Evolutionary conservation across 1,140 invertebrate genomes (phyloP).

Genomic region (Eriocheir sinensis): DNA sequence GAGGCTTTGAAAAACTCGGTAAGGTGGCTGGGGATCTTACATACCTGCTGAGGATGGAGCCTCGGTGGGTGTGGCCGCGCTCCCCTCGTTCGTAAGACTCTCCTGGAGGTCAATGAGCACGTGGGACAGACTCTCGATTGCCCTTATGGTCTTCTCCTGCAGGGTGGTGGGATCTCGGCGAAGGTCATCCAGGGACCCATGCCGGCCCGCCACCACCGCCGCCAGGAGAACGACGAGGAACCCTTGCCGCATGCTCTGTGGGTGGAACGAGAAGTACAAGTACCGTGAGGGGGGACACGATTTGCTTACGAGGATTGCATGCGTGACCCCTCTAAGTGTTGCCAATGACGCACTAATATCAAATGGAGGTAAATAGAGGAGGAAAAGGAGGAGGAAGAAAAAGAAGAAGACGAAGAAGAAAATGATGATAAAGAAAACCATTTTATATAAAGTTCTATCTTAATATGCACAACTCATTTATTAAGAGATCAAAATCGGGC

Average conservation of each 20-base stretch:
- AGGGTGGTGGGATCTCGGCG: neutral
- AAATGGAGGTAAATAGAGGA: neutral
- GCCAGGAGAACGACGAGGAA: neutral
- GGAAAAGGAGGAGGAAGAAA: neutral
- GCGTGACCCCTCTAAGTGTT: neutral
- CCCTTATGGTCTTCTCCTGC: slow-evolving; percentile 54
- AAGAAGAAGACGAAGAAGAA: neutral
- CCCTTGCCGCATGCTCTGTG: neutral
- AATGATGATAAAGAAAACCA: too few species aligned
- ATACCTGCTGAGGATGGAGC: neutral
- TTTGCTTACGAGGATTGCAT: neutral
- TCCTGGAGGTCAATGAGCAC: neutral
- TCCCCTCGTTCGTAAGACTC: neutral
- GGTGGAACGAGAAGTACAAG: neutral
- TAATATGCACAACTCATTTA: too few species aligned
- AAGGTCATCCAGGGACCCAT: neutral
- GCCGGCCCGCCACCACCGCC: neutral
- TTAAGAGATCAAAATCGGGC: too few species aligned
- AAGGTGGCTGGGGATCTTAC: too few species aligned
- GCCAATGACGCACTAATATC: neutral
- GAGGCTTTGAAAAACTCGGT: too few species aligned
- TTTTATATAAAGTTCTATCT: too few species aligned
- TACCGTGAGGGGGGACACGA: neutral
- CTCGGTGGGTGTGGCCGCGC: neutral
- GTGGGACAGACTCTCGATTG: slow-evolving; percentile 17